These are phyloP conservation scores for Ctenoplectra terminalis DNA, from an alignment of 1,140 invertebrate genomes.

Conservation along the genomic window DNA sequence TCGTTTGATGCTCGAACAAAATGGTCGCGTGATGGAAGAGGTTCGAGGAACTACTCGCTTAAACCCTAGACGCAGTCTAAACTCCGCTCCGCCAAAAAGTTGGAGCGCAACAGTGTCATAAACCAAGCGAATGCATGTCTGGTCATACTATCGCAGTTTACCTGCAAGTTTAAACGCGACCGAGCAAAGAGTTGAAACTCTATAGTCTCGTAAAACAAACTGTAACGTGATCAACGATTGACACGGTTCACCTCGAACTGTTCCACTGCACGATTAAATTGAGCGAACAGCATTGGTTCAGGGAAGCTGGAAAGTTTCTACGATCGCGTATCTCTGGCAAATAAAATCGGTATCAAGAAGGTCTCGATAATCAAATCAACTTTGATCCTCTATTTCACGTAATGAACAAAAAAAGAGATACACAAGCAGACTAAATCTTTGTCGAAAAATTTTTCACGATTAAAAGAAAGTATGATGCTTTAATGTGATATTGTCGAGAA, in stretches of 20 bases:
- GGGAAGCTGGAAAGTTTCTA: background rate
- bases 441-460: no score
- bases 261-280: background rate
- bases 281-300: background rate
- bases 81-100: constrained; percentile 1
- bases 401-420: no score
- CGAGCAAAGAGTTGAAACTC: constrained; percentile 23
- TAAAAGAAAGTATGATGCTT: no score
- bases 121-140: background rate
- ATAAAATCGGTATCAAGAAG: background rate
- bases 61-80: background rate
- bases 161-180: constrained; percentile 7
- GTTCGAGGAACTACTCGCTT: background rate
- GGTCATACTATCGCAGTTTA: background rate
- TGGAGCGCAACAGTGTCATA: constrained; percentile 2
- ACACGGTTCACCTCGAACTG: constrained; percentile 5
- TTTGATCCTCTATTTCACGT: no score
- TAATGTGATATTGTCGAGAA: no score
- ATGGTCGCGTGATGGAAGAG: background rate
- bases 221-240: constrained; percentile 4
- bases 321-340: background rate
- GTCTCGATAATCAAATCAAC: no score
- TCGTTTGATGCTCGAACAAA: background rate
- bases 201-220: background rate
- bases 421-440: no score